Evolutionary conservation across 2,113 vertebrate species (phyloP).

Genomic region (Leptobrachium leishanense): DNA sequence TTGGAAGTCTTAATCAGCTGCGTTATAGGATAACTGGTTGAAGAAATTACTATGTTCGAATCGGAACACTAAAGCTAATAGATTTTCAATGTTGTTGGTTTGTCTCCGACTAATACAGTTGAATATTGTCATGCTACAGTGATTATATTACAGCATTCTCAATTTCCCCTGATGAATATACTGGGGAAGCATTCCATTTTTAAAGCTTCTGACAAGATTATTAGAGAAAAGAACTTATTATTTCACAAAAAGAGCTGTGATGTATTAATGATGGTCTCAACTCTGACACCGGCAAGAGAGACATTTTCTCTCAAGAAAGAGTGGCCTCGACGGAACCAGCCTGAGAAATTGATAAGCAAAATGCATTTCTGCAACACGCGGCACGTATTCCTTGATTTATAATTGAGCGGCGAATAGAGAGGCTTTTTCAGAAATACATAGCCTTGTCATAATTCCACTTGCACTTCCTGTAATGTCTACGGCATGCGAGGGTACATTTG

Average conservation of each 20-base stretch:
- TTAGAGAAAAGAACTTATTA: neutral
- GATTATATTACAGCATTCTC: constrained; percentile 4
- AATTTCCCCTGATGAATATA: neutral
- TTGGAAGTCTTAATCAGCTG: neutral
- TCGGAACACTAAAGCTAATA: neutral
- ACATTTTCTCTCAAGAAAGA: constrained; percentile 7
- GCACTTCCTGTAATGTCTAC: constrained; percentile 38
- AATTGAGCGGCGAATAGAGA: constrained; percentile 32
- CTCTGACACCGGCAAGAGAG: neutral
- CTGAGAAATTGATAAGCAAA: constrained; percentile 16
- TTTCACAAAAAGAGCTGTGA: neutral
- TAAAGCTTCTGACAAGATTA: constrained; percentile 1
- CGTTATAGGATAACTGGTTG: constrained; percentile 7
- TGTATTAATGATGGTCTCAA: constrained; percentile 11
- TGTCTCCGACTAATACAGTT: constrained; percentile 11
- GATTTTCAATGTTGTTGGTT: constrained; percentile 13
- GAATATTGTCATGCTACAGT: neutral
- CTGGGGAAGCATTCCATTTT: constrained; percentile 7
- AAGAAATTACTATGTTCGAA: constrained; percentile 1
- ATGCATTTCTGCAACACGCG: constrained; percentile 1
- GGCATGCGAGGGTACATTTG: constrained; percentile 10
- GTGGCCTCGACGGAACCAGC: neutral
- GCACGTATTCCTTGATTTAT: constrained; percentile 22
- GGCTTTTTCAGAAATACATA: constrained; percentile 15
- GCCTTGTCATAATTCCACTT: constrained; percentile 40